These are phyloP conservation scores for Pachydiplax longipennis DNA, from an alignment of 2,888 invertebrate species.

Conservation along the genomic window DNA sequence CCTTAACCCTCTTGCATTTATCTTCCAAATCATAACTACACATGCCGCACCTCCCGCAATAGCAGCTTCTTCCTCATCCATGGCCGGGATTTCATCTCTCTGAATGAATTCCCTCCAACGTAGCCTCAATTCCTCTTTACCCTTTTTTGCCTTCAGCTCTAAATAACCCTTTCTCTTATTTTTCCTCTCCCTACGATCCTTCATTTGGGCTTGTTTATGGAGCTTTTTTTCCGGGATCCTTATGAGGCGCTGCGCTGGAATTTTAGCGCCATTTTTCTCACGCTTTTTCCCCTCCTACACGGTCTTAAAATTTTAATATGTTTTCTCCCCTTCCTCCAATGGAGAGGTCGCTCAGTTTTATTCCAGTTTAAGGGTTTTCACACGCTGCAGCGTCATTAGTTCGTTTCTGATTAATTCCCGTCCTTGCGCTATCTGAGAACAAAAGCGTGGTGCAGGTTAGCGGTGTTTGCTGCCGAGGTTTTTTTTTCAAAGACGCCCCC, in stretches of 20 bases:
- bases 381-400: neutral
- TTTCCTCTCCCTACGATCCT: neutral
- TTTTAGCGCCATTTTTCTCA: neutral
- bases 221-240: neutral
- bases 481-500: too few species aligned
- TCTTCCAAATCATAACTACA: too few species aligned
- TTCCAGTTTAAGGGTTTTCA: neutral
- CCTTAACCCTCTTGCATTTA: too few species aligned
- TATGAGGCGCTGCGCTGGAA: neutral
- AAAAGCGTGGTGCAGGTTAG: neutral
- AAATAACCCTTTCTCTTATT: neutral
- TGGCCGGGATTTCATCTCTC: neutral
- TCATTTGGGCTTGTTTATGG: neutral
- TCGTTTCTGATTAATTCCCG: neutral
- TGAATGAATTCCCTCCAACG: neutral
- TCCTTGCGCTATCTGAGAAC: neutral
- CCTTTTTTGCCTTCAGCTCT: neutral
- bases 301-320: neutral
- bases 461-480: too few species aligned
- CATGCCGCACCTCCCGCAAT: too few species aligned
- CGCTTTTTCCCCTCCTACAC: neutral
- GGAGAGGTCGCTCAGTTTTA: neutral
- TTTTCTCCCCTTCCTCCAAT: neutral
- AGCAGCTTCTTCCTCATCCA: neutral
- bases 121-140: slow-evolving; percentile 16